Percentiles rank a stretch among this genome's conserved stretches.
Conservation (phyloP, 2,888 invertebrate genomes). For the Trachelus tabidus region DNA sequence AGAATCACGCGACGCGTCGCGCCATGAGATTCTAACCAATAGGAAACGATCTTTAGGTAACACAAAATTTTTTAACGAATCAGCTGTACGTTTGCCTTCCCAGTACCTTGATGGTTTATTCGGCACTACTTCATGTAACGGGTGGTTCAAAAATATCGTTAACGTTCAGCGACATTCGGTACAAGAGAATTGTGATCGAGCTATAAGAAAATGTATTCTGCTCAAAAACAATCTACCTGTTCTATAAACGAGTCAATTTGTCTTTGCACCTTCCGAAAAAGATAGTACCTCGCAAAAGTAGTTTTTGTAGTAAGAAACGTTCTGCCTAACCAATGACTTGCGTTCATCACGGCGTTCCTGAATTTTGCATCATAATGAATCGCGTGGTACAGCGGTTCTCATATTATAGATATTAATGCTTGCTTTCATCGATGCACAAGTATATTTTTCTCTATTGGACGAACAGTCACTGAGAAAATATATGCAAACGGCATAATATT, state of each 20-base stretch:
- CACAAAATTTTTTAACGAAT: neutral
- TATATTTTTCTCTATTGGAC: neutral
- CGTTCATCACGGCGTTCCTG: slow-evolving; percentile 27
- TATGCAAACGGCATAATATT: neutral
- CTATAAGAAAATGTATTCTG: neutral
- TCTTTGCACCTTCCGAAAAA: neutral
- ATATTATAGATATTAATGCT: neutral
- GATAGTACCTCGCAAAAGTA: neutral
- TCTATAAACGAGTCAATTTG: neutral
- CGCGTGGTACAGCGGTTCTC: neutral
- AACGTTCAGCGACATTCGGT: neutral
- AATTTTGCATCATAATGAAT: slow-evolving; percentile 43
- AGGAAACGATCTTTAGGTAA: neutral
- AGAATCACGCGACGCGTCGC: neutral
- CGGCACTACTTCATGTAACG: neutral
- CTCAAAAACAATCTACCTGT: neutral
- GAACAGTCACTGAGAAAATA: neutral
- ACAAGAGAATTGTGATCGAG: neutral
- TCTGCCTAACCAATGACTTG: slow-evolving; percentile 39
- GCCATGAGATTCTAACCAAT: neutral
- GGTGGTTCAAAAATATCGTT: neutral
- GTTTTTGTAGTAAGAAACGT: neutral
- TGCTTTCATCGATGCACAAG: neutral
- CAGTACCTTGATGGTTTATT: neutral
- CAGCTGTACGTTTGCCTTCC: neutral